Evolutionary conservation across 2,888 invertebrate genomes (phyloP).

Genomic region (Oligia fasciuncula): DNA sequence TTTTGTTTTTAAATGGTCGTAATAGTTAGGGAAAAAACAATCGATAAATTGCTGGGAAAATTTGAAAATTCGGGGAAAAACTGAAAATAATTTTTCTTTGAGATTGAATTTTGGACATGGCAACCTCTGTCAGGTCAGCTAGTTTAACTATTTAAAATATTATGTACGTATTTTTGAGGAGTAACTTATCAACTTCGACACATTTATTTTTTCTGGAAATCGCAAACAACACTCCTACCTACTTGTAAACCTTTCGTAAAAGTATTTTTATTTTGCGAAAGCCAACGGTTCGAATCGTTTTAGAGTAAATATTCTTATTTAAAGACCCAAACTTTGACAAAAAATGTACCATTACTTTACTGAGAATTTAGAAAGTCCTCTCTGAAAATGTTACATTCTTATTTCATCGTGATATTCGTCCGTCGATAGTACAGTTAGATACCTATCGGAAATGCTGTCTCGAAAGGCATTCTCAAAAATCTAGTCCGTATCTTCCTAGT

Average conservation of each 20-base stretch:
- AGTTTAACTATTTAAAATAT: not conserved
- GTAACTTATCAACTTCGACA: not conserved
- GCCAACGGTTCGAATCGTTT: conserved; percentile 1
- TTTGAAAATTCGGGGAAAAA: not conserved
- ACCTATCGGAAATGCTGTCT: not conserved
- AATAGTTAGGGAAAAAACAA: no score
- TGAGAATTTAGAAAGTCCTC: not conserved
- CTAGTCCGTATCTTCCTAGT: not conserved
- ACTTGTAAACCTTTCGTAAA: not conserved
- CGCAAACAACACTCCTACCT: not conserved
- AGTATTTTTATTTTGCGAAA: not conserved
- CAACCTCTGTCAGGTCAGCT: not conserved
- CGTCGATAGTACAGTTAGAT: not conserved
- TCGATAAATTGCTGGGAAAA: not conserved
- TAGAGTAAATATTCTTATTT: conserved; percentile 6
- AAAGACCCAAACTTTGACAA: not conserved
- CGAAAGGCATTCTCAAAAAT: conserved; percentile 26
- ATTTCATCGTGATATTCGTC: not conserved
- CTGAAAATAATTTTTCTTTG: not conserved
- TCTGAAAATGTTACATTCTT: not conserved
- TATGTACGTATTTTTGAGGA: not conserved
- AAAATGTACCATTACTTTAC: not conserved
- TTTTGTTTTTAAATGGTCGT: not conserved
- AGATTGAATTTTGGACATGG: not conserved
- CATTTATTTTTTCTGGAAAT: not conserved